phyloP scores from a whole-genome alignment of 1,140 invertebrate species.

The Planococcus citri region DNA sequence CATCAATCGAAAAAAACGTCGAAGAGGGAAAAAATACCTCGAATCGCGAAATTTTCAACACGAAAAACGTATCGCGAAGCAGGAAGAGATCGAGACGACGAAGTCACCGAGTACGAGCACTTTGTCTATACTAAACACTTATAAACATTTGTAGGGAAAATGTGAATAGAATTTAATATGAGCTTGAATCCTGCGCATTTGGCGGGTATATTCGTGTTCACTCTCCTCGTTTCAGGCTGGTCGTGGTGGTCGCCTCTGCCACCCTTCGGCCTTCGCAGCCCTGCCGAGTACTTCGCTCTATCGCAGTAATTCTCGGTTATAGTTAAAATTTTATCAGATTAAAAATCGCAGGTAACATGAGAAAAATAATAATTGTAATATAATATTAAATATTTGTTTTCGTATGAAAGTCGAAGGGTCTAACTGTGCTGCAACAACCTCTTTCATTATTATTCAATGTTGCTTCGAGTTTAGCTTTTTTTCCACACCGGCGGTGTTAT shows the following conservation, averaged over 20 bases:
- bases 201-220: background rate
- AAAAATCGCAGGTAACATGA: constrained; percentile 2
- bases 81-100: background rate
- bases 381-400: constrained; percentile 9
- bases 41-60: background rate
- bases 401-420: background rate
- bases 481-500: too few species aligned
- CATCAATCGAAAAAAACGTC: too few species aligned
- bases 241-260: too few species aligned
- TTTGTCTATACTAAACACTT: background rate
- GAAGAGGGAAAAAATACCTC: background rate
- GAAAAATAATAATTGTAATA: constrained; percentile 5
- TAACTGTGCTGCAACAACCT: background rate
- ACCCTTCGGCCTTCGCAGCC: background rate
- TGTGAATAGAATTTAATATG: background rate
- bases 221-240: too few species aligned
- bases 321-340: background rate
- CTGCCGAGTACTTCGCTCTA: background rate
- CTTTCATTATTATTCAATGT: background rate
- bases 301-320: background rate
- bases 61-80: background rate
- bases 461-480: too few species aligned
- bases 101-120: background rate
- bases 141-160: background rate
- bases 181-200: background rate